Base-by-base conservation (phyloP, 2,797 vertebrate species). In the Microctenopoma stevenorrisi region DNA sequence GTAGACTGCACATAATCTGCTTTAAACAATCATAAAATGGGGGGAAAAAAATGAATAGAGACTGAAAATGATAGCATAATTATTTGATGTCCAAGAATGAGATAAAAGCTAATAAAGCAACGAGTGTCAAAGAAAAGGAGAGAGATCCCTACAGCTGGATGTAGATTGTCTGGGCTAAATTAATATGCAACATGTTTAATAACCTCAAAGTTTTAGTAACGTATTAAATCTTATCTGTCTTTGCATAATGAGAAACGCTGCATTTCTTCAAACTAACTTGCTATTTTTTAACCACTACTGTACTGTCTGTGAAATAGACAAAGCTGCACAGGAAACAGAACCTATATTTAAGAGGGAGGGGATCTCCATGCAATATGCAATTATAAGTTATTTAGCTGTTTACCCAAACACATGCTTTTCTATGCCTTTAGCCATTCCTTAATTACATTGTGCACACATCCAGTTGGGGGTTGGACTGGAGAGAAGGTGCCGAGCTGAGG, bases 301-400 rank as follows among this genome's bases (percentile, higher is more conserved):
- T 8, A 37, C 26, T 26, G 16, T 54, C 18, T n/a, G 0, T 61
- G 46, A 64, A 26, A 68, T 5, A 35, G 47, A 60, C 43, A n/a
- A 56, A 7, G 12, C 22, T 44, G 47, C 43, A 57, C 53, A 35
- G 52, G 28, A 43, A 56, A 38, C 42, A 51, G 22, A 83, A 84
- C 83, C 76, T 54, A 48, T 82, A 81, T 77, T 91, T 88, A 88
- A 83, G 49, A 88, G 64, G 86, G 90, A 78, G 86, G 72, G 28
- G 26, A 71, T 64, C 55, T 33, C 14, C 40, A 7, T 53, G 26
- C 59, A 55, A 78, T 72, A 87, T 76, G 81, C 62, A 62, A 72
- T 78, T 82, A 89, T 93, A 88, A 90, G 79, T 68, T 63, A 73
- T 72, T 83, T 78, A 76, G 53, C 70, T 72, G 67, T 79, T 86